Evolutionary conservation across 1,140 invertebrate species (phyloP).

Genomic region (Drosophila aff.): DNA sequence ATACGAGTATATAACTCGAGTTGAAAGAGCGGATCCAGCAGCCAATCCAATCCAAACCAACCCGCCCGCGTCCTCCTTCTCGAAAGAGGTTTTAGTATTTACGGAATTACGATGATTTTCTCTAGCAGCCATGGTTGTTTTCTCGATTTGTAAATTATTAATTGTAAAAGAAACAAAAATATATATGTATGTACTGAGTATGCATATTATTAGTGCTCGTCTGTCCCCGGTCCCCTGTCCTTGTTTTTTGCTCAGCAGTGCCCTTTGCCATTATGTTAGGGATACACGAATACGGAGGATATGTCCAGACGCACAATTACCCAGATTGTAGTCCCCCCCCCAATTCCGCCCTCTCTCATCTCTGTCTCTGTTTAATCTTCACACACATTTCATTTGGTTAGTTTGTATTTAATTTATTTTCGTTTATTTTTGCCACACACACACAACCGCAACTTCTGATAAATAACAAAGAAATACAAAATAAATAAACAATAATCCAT

Average conservation of each 20-base stretch:
- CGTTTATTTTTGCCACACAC: constrained; percentile 49
- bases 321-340: constrained; percentile 16
- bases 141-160: constrained; percentile 64
- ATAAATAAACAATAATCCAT: constrained; percentile 36
- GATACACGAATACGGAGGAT: constrained; percentile 33
- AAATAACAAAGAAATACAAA: constrained; percentile 44
- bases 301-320: constrained; percentile 54
- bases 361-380: constrained; percentile 36
- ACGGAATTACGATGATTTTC: constrained; percentile 45
- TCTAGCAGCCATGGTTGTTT: constrained; percentile 61
- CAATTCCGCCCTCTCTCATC: constrained; percentile 6
- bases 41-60: constrained; percentile 44
- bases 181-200: constrained; percentile 38
- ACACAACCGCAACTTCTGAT: constrained; percentile 50
- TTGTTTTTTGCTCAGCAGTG: constrained; percentile 53
- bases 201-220: constrained; percentile 50
- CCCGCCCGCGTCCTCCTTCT: constrained; percentile 45
- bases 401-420: constrained; percentile 56
- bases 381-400: constrained; percentile 57
- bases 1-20: constrained; percentile 45
- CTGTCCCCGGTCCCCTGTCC: constrained; percentile 17
- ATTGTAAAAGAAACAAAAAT: constrained; percentile 44
- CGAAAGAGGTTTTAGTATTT: constrained; percentile 48
- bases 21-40: constrained; percentile 38
- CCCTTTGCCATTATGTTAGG: constrained; percentile 53